A percentile compares a stretch with the other conserved stretches of the same genome.
Conservation (phyloP, 2,797 vertebrate species). For the Carduelis carduelis region DNA sequence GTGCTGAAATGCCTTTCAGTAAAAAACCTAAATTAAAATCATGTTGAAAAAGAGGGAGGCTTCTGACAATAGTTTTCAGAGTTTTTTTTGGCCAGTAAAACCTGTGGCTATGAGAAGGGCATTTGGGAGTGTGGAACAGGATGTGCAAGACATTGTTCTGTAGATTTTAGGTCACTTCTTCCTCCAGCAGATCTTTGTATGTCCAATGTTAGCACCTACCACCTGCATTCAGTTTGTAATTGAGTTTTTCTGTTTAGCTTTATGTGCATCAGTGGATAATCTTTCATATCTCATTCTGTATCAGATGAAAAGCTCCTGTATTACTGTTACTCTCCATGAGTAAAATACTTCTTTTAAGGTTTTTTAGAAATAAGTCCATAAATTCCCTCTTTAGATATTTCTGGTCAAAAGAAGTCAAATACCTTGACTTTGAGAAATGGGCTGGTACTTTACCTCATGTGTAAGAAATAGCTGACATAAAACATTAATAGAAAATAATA, state of each 20-base stretch:
- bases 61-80: neutral
- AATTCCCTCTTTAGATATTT: neutral
- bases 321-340: rapidly evolving
- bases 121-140: neutral
- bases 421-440: neutral
- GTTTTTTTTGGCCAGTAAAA: neutral
- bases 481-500: neutral
- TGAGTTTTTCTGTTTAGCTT: neutral
- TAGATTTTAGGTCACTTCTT: neutral
- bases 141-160: neutral
- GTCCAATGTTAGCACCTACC: neutral
- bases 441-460: neutral
- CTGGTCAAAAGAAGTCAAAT: neutral
- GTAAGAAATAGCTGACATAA: neutral
- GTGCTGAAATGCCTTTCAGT: neutral
- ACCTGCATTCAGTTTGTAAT: neutral
- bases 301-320: neutral
- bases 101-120: neutral
- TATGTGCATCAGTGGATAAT: neutral
- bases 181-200: neutral
- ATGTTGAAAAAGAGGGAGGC: neutral
- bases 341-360: neutral
- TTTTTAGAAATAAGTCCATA: neutral
- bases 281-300: neutral
- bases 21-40: neutral